Base-by-base conservation (phyloP, 2,797 vertebrate species). In the Euphonia xanthogaster region DNA sequence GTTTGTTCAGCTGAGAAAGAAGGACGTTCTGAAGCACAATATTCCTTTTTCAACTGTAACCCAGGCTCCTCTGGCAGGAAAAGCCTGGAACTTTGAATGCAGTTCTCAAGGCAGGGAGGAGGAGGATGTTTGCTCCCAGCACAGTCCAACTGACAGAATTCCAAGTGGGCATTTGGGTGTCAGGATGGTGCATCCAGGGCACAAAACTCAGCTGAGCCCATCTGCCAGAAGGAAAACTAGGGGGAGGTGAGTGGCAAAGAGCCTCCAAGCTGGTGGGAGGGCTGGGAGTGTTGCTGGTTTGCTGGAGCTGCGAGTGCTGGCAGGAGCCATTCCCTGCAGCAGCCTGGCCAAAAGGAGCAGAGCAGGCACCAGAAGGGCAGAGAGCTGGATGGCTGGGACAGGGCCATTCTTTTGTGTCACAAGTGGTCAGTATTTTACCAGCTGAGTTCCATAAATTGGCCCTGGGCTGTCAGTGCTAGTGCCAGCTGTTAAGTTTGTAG, bases 401-500 rank as follows among this genome's bases (percentile, higher is more conserved):
- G 82, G 47, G 78, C 70, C 89, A 63, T 86, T 20, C 80, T 83
- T 91, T 47, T 68, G 89, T 96, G 97, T 97, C 96, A 93, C 80
- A 79, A 95, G 94, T 88, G 97, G 97, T 97, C 97, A 97, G 96
- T 95, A 65, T 95, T 95, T 94, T 48, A 97, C 94, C 96, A 95
- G 95, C 94, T 97, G 96, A 97, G 95, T 86, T 95, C 94, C 83
- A 88, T 94, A 96, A 97, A 97, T 96, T 96, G 96, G 96, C 96
- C 95, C 87, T 92, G 85, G 94, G 95, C 95, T 96, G 95, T 88
- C 93, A 89, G 31, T 10, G 75, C 83, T 65, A 19, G 92, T 93
- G 96, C 96, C 97, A 97, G 97, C 97, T 97, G 97, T 96, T 97
- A 92, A 96, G 94, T 96, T 96, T 61, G 95, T 58, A 92, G 95